A percentile compares a stretch with the other conserved stretches of the same genome.
phyloP scores from a whole-genome alignment of 1,140 invertebrate genomes.

The Macrobrachium rosenbergii region DNA sequence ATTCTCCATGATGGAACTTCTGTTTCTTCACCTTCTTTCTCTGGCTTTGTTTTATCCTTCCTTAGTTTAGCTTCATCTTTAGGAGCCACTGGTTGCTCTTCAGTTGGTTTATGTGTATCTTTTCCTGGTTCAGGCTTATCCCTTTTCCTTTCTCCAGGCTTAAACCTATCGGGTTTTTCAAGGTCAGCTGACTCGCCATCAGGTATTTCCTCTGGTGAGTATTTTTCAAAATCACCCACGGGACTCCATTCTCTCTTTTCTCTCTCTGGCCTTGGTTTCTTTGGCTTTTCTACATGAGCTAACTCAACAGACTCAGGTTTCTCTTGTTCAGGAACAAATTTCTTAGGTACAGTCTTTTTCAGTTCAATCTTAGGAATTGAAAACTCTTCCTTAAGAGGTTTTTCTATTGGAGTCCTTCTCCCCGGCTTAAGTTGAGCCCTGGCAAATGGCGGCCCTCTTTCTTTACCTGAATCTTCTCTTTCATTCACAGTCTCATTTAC shows the following conservation, averaged over 20 bases:
- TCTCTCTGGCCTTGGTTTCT: conserved; percentile 10
- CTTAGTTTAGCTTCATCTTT: background rate
- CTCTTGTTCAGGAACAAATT: conserved; percentile 9
- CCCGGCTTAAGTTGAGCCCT: background rate
- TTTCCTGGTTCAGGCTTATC: conserved; percentile 13
- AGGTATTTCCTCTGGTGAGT: too few species aligned
- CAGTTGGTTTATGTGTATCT: background rate
- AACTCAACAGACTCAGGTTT: conserved; percentile 23
- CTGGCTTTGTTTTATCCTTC: conserved; percentile 13
- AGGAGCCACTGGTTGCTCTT: background rate
- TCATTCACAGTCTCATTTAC: too few species aligned
- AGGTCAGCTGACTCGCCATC: background rate
- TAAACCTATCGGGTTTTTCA: background rate
- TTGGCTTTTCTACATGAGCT: conserved; percentile 36
- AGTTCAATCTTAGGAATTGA: conserved; percentile 1
- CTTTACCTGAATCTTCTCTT: too few species aligned
- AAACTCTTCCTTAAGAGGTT: background rate
- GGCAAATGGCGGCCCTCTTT: too few species aligned
- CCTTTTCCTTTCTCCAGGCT: background rate
- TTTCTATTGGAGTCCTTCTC: conserved; percentile 35
- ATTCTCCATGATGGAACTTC: conserved; percentile 16
- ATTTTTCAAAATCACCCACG: too few species aligned
- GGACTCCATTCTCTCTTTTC: background rate
- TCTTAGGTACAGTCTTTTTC: background rate
- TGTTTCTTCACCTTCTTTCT: background rate